A percentile compares a stretch with the other conserved stretches of the same genome.
Evolutionary conservation across 2,113 vertebrate genomes (phyloP).

Genomic region (Gymnarchus niloticus): DNA sequence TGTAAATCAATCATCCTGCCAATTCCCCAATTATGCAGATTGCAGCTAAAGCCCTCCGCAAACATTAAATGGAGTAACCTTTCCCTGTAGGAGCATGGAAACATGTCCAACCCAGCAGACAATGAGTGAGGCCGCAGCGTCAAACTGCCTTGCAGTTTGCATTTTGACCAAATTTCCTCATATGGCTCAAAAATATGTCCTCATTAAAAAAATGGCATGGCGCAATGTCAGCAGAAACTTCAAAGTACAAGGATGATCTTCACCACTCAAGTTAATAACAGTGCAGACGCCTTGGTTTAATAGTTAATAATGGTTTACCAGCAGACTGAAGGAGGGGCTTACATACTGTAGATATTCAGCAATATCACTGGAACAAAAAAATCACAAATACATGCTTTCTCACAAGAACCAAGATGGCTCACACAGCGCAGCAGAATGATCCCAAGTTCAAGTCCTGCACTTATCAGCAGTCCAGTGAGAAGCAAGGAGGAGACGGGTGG

Average conservation of each 20-base stretch:
- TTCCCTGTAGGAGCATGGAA: slow-evolving; percentile 8
- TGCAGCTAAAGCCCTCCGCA: neutral
- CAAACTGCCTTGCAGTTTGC: neutral
- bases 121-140: neutral
- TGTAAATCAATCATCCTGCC: slow-evolving; percentile 21
- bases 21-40: slow-evolving; percentile 9
- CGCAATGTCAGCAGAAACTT: neutral
- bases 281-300: neutral
- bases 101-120: neutral
- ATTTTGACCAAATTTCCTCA: neutral
- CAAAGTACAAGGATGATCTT: neutral
- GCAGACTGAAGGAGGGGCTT: neutral
- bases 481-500: too few relatives aligned
- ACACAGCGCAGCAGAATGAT: neutral
- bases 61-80: slow-evolving; percentile 11
- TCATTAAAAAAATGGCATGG: neutral
- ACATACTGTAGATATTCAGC: slow-evolving; percentile 1
- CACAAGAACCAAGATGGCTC: neutral
- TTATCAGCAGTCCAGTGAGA: too few relatives aligned
- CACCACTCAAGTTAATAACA: neutral
- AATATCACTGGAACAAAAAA: neutral
- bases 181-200: neutral
- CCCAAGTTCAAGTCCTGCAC: neutral
- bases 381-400: neutral
- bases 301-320: neutral